Evolutionary conservation across 37 sponge, comb jelly and placozoan species (phyloP).

Genomic region (Crambe crambe): DNA sequence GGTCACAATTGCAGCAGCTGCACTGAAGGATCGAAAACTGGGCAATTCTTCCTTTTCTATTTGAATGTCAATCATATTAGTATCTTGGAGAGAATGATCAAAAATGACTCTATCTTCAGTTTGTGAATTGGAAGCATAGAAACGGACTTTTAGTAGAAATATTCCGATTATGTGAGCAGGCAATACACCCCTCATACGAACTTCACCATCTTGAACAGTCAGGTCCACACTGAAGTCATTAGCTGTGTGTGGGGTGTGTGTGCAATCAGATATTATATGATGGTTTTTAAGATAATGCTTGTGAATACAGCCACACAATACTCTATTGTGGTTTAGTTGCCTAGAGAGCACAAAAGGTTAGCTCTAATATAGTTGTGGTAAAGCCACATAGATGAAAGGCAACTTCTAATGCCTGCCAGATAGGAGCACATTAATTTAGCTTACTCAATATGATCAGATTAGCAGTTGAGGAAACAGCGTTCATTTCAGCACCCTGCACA

Average conservation of each 20-base stretch:
- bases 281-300: background rate
- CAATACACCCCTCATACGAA: conserved; percentile 5
- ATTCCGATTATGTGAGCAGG: conserved; percentile 6
- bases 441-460: conserved; percentile 22
- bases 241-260: conserved; percentile 31
- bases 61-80: background rate
- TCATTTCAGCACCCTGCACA: too few relatives aligned
- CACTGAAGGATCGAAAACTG: conserved; percentile 15
- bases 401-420: background rate
- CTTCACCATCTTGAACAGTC: background rate
- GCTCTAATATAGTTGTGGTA: background rate
- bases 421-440: background rate
- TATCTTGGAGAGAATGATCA: conserved; percentile 21
- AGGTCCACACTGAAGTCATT: background rate
- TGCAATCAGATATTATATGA: background rate
- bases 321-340: background rate
- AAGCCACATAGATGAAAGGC: background rate
- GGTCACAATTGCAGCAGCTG: conserved; percentile 1
- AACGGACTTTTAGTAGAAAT: conserved; percentile 4
- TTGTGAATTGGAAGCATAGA: background rate
- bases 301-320: background rate
- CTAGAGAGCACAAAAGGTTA: background rate
- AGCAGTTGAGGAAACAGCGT: background rate
- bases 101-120: background rate
- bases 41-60: conserved; percentile 18